Evolutionary conservation across 2,113 vertebrate species (phyloP), one percentile per base, ranked within the genome.

Genomic region (Lutjanus erythropterus): DNA sequence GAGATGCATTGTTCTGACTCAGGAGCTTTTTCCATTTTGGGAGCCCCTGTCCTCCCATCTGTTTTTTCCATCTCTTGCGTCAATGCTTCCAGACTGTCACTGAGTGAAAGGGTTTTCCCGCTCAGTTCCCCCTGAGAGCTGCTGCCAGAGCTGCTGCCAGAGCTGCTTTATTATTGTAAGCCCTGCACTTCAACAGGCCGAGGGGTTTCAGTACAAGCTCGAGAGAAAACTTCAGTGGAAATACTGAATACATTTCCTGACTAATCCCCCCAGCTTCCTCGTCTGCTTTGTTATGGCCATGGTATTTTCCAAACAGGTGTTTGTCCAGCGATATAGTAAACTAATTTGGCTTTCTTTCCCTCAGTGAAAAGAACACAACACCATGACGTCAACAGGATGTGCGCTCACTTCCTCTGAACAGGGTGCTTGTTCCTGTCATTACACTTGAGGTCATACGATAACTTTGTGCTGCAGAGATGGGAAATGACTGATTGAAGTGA

Each of bases 71-170:
- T 72, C 46, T 89, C 84, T 53, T 87, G 83, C 86, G 74, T 93
- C 89, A 89, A 71, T 78, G 71, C 62, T 58, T 89, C 69, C 81
- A 14, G 35, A 81, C 76, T 58, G 69, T 83, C 62, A 73, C 75
- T 73, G 37, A 88, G 85, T 85, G 80, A 89, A 71, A 93, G 88
- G 93, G 91, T 87, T 93, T 93, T 94, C 91, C 91, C 64, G 12
- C 78, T 86, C 55, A 0, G 58, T 74, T 68, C 66, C 85, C 69
- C 83, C 15, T 7, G 78, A 86, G 88, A 88, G 76, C 75, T 41
- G 60, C 87, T 71, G 84, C 76, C 79, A 86, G 88, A 88, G 76
- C 75, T 41, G 60, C 87, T 71, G 84, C 76, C 79, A 69, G 73
- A 60, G 9, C 29, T 58, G 74, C 52, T 82, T 46, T 61, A 66